Percentiles rank a stretch among this genome's conserved stretches.
Evolutionary conservation across 2,113 vertebrate species (phyloP).

Genomic region (Tupaia tana): DNA sequence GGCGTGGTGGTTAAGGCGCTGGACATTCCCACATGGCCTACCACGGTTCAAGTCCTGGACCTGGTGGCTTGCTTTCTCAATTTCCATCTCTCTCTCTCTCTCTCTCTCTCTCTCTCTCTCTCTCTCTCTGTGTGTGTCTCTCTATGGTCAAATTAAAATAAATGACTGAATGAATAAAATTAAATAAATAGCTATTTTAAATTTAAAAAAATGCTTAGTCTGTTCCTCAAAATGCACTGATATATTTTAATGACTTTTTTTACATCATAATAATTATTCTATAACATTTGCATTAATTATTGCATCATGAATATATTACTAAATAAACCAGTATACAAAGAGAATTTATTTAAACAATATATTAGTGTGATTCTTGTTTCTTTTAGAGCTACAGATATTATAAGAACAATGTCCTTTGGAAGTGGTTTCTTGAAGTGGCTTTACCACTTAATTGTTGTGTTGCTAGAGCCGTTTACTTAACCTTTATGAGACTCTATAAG

Average conservation of each 20-base stretch:
- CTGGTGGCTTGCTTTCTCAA: too few relatives aligned
- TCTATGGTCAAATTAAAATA: too few relatives aligned
- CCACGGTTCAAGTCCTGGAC: too few relatives aligned
- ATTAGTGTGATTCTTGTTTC: background rate
- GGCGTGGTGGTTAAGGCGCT: too few relatives aligned
- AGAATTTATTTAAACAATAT: background rate
- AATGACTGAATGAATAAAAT: too few relatives aligned
- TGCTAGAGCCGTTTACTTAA: background rate
- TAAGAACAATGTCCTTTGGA: background rate
- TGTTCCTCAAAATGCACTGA: background rate
- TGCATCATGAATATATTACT: background rate
- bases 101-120: too few relatives aligned
- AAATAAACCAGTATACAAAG: background rate
- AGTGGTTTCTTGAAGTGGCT: background rate
- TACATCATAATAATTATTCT: background rate
- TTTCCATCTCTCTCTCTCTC: too few relatives aligned
- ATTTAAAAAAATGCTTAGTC: background rate
- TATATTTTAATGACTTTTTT: background rate
- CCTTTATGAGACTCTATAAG: background rate
- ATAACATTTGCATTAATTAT: background rate
- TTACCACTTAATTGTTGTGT: background rate
- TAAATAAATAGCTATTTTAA: too few relatives aligned
- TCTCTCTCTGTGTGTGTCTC: too few relatives aligned
- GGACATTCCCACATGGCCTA: too few relatives aligned
- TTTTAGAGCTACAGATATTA: background rate